Percentiles rank a stretch among this genome's conserved stretches.
Conservation (phyloP, 2,797 vertebrate species). For the Clarias platycephalus region DNA sequence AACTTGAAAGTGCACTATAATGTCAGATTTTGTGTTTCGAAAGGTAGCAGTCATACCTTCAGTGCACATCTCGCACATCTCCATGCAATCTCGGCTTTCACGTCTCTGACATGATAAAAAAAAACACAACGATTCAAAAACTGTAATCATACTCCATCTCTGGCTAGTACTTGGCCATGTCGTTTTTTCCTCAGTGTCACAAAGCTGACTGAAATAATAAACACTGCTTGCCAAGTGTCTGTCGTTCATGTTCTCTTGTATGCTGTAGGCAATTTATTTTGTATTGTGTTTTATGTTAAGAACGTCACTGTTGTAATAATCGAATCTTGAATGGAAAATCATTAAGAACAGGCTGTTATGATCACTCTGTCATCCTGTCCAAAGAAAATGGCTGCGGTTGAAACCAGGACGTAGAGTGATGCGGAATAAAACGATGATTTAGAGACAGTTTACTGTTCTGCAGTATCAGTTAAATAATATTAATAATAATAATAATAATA, state of each 20-base stretch:
- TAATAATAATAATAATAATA: no score
- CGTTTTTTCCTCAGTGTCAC: slow-evolving; percentile 33
- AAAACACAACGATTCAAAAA: slow-evolving; percentile 10
- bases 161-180: slow-evolving; percentile 24
- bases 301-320: slow-evolving; percentile 27
- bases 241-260: slow-evolving; percentile 23
- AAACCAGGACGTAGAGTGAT: slow-evolving; percentile 26
- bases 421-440: not conserved
- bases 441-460: slow-evolving; percentile 5
- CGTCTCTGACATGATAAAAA: slow-evolving; percentile 21
- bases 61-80: not conserved
- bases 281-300: slow-evolving; percentile 13
- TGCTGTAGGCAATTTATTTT: slow-evolving; percentile 31
- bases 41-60: slow-evolving; percentile 14
- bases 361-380: slow-evolving; percentile 48
- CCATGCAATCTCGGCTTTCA: slow-evolving; percentile 29
- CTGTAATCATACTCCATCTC: not conserved
- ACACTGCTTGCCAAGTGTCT: slow-evolving; percentile 41
- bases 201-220: slow-evolving; percentile 34
- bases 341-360: slow-evolving; percentile 32
- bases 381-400: slow-evolving; percentile 50
- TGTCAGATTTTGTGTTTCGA: not conserved
- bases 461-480: not conserved
- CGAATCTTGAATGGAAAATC: slow-evolving; percentile 7
- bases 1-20: slow-evolving; percentile 26